Evolutionary conservation across 2,113 vertebrate genomes (phyloP).

Genomic region (Nestor notabilis): DNA sequence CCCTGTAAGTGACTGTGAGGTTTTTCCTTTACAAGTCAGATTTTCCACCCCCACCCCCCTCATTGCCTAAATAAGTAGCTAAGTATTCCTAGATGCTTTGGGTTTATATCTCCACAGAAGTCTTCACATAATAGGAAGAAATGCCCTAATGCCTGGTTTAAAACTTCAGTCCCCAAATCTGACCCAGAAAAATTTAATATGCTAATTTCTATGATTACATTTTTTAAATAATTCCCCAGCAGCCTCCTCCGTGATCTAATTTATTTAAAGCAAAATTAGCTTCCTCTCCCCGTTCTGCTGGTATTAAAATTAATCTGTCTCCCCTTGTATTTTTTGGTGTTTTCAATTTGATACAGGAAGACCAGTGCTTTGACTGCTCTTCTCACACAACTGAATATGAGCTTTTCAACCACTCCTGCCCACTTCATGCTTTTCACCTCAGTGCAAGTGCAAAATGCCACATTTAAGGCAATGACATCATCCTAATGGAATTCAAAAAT

Average conservation of each 20-base stretch:
- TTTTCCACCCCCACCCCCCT: background rate
- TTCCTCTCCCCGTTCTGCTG: background rate
- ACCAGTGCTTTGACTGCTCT: background rate
- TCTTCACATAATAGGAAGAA: background rate
- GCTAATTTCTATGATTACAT: conserved; percentile 23
- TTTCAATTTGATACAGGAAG: background rate
- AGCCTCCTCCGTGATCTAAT: conserved; percentile 36
- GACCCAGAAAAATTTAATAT: conserved; percentile 58
- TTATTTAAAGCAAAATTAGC: conserved; percentile 52
- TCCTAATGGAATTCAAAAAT: background rate
- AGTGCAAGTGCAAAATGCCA: background rate
- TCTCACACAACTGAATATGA: background rate
- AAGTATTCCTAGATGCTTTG: background rate
- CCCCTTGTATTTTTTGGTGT: background rate
- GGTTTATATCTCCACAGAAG: background rate
- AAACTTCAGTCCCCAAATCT: conserved; percentile 15
- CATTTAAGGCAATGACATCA: background rate
- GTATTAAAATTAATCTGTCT: conserved; percentile 15
- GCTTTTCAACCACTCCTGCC: background rate
- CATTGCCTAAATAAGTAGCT: background rate
- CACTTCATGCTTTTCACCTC: background rate
- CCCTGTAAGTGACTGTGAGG: background rate
- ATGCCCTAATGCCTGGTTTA: background rate
- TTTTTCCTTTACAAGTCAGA: background rate
- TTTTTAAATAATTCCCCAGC: conserved; percentile 34